Evolutionary conservation across 2,113 vertebrate genomes (phyloP).

Genomic region (Epinephelus fuscoguttatus): DNA sequence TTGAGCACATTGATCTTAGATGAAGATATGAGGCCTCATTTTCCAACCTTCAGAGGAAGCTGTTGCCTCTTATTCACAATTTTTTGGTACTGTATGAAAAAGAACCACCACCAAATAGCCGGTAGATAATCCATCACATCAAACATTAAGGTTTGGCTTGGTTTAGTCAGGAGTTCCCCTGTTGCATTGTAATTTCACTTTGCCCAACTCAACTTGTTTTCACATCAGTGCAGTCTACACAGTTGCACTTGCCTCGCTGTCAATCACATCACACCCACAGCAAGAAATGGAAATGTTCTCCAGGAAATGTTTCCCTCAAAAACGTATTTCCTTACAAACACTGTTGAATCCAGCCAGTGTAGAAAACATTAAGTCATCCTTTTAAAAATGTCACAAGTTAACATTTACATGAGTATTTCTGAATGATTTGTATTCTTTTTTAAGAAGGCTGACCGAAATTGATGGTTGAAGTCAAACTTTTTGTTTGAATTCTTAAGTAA

Average conservation of each 20-base stretch:
- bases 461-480: neutral
- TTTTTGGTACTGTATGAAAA: neutral
- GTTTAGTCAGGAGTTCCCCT: neutral
- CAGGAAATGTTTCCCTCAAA: conserved; percentile 18
- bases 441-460: neutral
- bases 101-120: conserved; percentile 5
- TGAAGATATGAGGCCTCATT: neutral
- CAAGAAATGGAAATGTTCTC: neutral
- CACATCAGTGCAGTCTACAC: conserved; percentile 2
- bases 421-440: neutral
- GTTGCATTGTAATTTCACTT: conserved; percentile 18
- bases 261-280: conserved; percentile 32
- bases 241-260: neutral
- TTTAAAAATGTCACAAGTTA: conserved; percentile 1
- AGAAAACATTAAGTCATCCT: neutral
- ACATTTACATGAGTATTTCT: neutral
- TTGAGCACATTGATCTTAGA: neutral
- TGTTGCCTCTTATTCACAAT: neutral
- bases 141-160: conserved; percentile 21
- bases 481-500: neutral
- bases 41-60: neutral
- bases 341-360: neutral
- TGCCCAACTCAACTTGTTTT: conserved; percentile 24
- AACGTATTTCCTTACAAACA: neutral
- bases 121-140: neutral